Evolutionary conservation across 2,113 vertebrate species (phyloP).

Genomic region (Ctenomys sociabilis): DNA sequence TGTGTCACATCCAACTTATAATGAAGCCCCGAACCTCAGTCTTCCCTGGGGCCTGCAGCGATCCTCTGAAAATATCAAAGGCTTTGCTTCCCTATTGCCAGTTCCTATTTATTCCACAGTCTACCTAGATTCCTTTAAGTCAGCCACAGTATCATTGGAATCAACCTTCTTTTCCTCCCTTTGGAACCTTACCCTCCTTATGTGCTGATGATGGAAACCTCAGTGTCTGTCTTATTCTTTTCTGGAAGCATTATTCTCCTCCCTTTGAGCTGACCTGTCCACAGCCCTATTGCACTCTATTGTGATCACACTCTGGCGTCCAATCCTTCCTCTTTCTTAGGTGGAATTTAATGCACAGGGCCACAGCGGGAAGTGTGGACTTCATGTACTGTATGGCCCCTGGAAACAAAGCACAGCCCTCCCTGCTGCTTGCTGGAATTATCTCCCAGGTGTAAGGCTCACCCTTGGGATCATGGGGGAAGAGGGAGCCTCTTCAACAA

Average conservation of each 20-base stretch:
- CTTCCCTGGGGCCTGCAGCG: neutral
- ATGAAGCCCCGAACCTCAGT: neutral
- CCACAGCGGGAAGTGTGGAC: neutral
- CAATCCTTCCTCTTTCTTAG: neutral
- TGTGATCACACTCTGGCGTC: neutral
- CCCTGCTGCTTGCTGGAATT: neutral
- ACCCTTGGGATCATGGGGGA: neutral
- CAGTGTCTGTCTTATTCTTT: neutral
- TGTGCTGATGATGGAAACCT: neutral
- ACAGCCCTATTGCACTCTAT: neutral
- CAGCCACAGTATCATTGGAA: neutral
- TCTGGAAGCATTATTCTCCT: neutral
- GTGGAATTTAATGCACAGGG: neutral
- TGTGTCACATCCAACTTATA: neutral
- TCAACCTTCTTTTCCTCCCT: neutral
- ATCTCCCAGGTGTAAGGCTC: neutral
- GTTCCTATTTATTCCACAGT: neutral
- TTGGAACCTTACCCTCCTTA: neutral
- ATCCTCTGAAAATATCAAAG: neutral
- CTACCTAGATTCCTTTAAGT: neutral
- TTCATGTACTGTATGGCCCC: neutral
- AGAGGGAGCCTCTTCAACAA: neutral
- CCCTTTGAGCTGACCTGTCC: neutral
- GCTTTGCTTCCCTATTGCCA: neutral
- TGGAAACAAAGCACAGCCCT: neutral